Conservation (phyloP, 2,797 vertebrate species). For the Masticophis lateralis region DNA sequence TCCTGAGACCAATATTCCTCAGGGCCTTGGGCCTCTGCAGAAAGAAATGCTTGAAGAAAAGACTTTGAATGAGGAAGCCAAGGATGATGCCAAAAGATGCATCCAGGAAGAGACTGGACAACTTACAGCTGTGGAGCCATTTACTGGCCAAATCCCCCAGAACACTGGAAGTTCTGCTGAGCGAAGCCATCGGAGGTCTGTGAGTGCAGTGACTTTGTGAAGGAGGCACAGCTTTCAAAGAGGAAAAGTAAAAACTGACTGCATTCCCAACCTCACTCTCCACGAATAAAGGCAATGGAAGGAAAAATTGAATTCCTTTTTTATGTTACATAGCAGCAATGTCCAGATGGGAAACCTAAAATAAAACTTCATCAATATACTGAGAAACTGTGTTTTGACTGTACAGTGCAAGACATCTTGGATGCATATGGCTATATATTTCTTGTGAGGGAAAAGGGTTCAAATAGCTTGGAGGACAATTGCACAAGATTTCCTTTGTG, state of each 20-base stretch:
- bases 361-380: neutral
- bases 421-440: neutral
- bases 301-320: neutral
- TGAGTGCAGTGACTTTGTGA: constrained; percentile 74
- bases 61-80: constrained; percentile 25
- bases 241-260: neutral
- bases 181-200: constrained; percentile 68
- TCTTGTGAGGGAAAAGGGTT: neutral
- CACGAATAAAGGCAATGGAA: neutral
- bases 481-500: neutral
- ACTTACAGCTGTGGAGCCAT: neutral
- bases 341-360: neutral
- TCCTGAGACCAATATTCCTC: neutral
- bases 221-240: neutral
- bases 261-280: neutral
- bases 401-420: neutral
- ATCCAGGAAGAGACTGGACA: constrained; percentile 40
- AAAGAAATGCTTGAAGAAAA: constrained; percentile 13
- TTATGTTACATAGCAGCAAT: neutral
- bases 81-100: constrained; percentile 40
- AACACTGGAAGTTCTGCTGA: neutral
- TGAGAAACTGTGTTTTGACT: neutral
- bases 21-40: constrained; percentile 4
- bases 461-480: neutral
- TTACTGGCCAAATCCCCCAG: constrained; percentile 12